Conservation (phyloP, 2,888 invertebrate species). For the Cataglyphis livida region DNA sequence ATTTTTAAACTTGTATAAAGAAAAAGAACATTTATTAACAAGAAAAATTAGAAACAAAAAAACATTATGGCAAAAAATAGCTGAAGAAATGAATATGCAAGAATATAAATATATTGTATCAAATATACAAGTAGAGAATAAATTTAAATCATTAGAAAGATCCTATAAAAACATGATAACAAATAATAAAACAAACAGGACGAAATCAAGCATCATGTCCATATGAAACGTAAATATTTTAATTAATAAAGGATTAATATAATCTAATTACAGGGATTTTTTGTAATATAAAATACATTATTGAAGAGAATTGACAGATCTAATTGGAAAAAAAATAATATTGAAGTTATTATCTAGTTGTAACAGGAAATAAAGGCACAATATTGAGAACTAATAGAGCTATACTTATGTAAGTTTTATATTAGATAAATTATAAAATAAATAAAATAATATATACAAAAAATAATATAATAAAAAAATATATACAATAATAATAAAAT, state of each 20-base stretch:
- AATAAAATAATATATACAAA: no score
- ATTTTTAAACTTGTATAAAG: conserved; percentile 2
- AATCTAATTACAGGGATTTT: background rate
- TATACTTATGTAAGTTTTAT: background rate
- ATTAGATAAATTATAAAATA: no score
- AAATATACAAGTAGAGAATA: background rate
- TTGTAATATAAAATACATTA: conserved; percentile 17
- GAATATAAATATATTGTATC: conserved; percentile 19
- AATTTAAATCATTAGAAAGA: conserved; percentile 15
- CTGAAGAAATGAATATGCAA: background rate
- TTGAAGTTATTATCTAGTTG: background rate
- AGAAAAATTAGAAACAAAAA: conserved; percentile 15
- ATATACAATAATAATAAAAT: no score
- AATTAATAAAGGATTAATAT: conserved; percentile 14
- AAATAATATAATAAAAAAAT: no score
- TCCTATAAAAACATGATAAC: background rate
- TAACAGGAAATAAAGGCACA: background rate
- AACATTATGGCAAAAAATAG: conserved; percentile 13
- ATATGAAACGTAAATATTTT: conserved; percentile 9
- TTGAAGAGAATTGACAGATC: conserved; percentile 16
- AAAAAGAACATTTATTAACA: background rate
- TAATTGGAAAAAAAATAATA: conserved; percentile 5
- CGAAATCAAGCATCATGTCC: background rate
- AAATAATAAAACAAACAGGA: background rate
- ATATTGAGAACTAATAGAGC: background rate